Evolutionary conservation across 2,888 invertebrate species (phyloP), one percentile per base, ranked within the genome.

Genomic region (Drosophila diplacantha): DNA sequence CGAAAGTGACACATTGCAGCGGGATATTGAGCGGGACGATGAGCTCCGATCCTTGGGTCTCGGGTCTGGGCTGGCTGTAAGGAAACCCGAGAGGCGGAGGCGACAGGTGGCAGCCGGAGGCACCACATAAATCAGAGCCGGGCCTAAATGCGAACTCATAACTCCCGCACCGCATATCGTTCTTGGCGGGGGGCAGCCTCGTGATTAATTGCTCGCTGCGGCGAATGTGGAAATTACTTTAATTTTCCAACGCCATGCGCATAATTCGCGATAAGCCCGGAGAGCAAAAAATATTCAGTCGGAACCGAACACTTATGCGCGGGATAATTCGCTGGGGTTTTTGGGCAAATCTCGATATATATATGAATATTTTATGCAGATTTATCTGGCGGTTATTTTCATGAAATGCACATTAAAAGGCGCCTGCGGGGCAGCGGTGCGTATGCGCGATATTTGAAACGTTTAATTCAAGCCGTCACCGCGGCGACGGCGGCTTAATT

Each of bases 181-280:
- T 77, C 31, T 24, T 47, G 5, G 44, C n/a, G 41, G 51, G 43
- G 24, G 24, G 56, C 62, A 56, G 65, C 26, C 66, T 68, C 73
- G 44, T 46, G 80, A 80, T 84, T 83, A 80, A 83, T 80, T 80
- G 69, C 67, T 55, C 64, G 64, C 69, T 69, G 79, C 61, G 71
- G 72, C 74, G 76, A 84, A 78, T 78, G 83, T 76, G 83, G 84
- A 81, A 84, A 78, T 80, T 78, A 78, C 84, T 78, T 82, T 73
- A 78, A 78, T 84, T 76, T 68, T 49, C 35, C 34, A 43, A 44
- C 32, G 51, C 16, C 53, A 54, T 39, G 59, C 67, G 62, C 70
- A 54, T 73, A 75, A 56, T 76, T 80, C 51, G 58, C 65, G 84
- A 83, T 78, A 78, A 83, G 62, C 65, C 49, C 37, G 7, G 59